phyloP scores from a whole-genome alignment of 2,888 invertebrate species.

The Brachyopa scutellaris region DNA sequence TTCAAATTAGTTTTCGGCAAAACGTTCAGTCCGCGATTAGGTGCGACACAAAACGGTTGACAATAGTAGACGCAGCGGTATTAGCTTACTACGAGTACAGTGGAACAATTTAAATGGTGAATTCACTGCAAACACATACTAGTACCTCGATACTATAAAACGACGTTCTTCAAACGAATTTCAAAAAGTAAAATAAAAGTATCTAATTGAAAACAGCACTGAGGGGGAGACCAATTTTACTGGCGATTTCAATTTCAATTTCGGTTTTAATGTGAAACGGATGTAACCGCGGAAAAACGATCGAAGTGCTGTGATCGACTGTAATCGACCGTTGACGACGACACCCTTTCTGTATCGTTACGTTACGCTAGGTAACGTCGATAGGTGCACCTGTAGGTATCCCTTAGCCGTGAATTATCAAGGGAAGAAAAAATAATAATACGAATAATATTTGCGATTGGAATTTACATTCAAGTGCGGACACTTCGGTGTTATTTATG shows the following conservation, averaged over 20 bases:
- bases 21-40: slow-evolving; percentile 72
- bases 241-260: slow-evolving; percentile 37
- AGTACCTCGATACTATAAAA: not conserved
- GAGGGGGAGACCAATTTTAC: slow-evolving; percentile 54
- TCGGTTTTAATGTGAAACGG: slow-evolving; percentile 66
- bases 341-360: slow-evolving; percentile 18
- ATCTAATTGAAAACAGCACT: slow-evolving; percentile 54
- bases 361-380: not conserved
- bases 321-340: slow-evolving; percentile 16
- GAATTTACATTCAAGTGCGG: slow-evolving; percentile 25
- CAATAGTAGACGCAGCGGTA: slow-evolving; percentile 20
- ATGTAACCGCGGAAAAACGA: slow-evolving; percentile 59
- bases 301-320: slow-evolving; percentile 39
- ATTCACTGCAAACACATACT: slow-evolving; percentile 33
- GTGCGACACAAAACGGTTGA: slow-evolving; percentile 72
- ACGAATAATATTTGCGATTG: slow-evolving; percentile 7
- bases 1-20: slow-evolving; percentile 67
- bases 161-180: slow-evolving; percentile 19
- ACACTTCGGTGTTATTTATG: slow-evolving; percentile 24
- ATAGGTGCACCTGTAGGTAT: not conserved
- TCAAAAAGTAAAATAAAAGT: slow-evolving; percentile 20
- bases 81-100: slow-evolving; percentile 3
- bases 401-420: slow-evolving; percentile 3
- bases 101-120: not conserved
- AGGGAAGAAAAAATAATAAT: not conserved